These are phyloP conservation scores for Ptiloglossa arizonensis DNA, from an alignment of 1,140 invertebrate species.

Conservation along the genomic window DNA sequence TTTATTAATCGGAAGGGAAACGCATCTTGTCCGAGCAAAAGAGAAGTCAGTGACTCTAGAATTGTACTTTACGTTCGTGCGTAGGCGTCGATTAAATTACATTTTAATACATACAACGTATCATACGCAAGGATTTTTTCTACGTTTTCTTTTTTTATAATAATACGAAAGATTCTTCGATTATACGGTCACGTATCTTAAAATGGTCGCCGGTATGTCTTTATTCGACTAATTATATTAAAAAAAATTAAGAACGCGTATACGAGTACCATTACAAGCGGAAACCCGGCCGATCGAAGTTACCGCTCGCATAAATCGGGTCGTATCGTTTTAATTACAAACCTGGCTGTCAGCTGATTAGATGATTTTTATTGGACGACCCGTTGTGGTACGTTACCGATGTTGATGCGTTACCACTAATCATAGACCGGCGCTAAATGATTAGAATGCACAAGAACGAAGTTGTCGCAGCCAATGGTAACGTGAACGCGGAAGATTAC, in stretches of 20 bases:
- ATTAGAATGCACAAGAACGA: background rate
- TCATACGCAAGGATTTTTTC: too few relatives aligned
- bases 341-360: background rate
- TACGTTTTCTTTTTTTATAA: too few relatives aligned
- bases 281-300: background rate
- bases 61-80: background rate
- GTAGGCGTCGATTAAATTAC: background rate
- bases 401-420: background rate
- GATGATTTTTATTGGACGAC: background rate
- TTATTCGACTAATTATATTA: background rate
- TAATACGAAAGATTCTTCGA: background rate
- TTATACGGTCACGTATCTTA: too few relatives aligned
- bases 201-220: background rate
- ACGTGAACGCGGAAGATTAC: background rate
- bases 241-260: background rate
- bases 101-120: background rate
- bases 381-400: background rate
- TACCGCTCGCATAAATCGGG: background rate
- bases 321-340: background rate
- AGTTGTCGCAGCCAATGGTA: background rate
- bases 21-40: background rate
- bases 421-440: background rate
- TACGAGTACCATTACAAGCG: background rate
- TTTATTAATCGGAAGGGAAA: slow-evolving; percentile 22
- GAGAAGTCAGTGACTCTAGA: slow-evolving; percentile 12